Evolutionary conservation across 2,797 vertebrate species (phyloP), one percentile per base, ranked within the genome.

Genomic region (Cirrhinus molitorella): DNA sequence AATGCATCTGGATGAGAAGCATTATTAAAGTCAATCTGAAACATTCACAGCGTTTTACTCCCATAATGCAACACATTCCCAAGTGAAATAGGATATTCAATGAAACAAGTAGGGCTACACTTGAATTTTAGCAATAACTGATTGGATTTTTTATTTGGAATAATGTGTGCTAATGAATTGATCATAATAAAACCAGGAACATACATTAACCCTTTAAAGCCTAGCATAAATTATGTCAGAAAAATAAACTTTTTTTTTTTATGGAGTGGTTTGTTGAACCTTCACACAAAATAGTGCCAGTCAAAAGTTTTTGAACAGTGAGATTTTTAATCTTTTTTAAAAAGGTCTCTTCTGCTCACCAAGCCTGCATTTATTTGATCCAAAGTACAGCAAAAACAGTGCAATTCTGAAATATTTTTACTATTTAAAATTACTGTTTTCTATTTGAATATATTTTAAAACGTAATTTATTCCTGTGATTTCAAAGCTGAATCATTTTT

Each of bases 1-100:
- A 81, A 81, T 72, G 43, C 14, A 31, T 81, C 23, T 31, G 66
- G 23, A 71, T 71, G 34, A 43, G 21, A 65, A n/a, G 13, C 45
- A 49, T 51, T 37, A 51, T 78, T n/a, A 66, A 34, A 34, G 13
- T 67, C 12, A 31, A 83, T 13, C 11, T 28, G 12, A 25, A 67
- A 43, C 53, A 2, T 49, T 57, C 25, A 25, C 2, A 49, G 47
- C 0, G 4, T 63, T 63, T 79, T 49, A 55, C n/a, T 74, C 40
- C 28, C 19, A 19, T 13, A 17, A 81, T 68, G 43, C 16, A 81
- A 34, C 1, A 12, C 40, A 21, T 79, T 55, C 76, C 21, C 45
- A 4, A 77, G 21, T 13, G 13, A 16, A 67, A 66, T 1, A n/a
- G 14, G 5, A 37, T 34, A 40, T 53, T 71, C 23, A 49, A 72